Base-by-base conservation (phyloP, 2,797 vertebrate genomes). In the Chiroxiphia lanceolata region DNA sequence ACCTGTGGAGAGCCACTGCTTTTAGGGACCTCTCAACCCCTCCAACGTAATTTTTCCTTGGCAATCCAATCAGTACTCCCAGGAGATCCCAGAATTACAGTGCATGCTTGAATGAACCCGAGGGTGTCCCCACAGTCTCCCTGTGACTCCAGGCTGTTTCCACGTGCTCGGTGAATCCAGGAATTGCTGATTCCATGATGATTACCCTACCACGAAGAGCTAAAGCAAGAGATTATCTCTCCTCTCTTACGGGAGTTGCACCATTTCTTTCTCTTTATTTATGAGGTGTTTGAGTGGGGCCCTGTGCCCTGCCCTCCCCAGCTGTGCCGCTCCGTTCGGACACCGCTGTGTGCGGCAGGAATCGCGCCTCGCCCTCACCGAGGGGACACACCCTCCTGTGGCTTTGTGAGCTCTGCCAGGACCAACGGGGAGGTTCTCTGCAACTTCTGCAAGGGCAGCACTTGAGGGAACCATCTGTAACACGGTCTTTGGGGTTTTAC, bases 401-500 rank as follows among this genome's bases (percentile, higher is more conserved):
- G 94, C 76, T 94, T 91, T 69, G 29, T 33, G n/a, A 87, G 50
- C 50, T 85, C 79, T 90, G 89, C 72, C 94, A 95, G 76, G 57
- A 88, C 44, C 4, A 5, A 65, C 48, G 5, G 8, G 29, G 76
- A 91, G 53, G 75, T 14, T 80, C 44, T 65, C 60, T 50, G 70
- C 42, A 93, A 47, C 69, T 71, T 75, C 57, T 77, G 53, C 69
- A 50, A 82, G 74, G 70, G 78, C 76, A 78, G 68, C 57, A 61
- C 54, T 94, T 40, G 19, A 50, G 63, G 44, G 40, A 87, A 68
- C 26, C 33, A 84, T 80, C 57, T 47, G 13, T 18, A 57, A 70
- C 21, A 33, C 11, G 14, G 53, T n/a, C 54, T 75, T 9, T 75
- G 65, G 75, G 21, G 33, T 20, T 61, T 77, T 31, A 33, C 44